Percentiles rank a stretch among this genome's conserved stretches.
These are phyloP conservation scores for Trichechus manatus DNA, from an alignment of 2,113 vertebrate species.

Conservation along the genomic window DNA sequence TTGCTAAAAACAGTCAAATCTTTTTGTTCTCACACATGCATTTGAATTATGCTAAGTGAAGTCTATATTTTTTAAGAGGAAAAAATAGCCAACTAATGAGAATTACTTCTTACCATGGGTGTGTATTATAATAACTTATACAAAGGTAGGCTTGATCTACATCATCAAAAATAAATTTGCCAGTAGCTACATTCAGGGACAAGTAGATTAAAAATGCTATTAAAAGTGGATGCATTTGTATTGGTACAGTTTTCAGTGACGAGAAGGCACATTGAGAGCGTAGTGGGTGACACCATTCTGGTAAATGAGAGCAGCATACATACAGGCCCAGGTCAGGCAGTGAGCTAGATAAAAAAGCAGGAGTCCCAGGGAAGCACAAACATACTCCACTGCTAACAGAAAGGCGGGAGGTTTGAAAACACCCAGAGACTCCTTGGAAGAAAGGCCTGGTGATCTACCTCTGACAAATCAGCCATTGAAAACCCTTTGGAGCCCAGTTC, in stretches of 20 bases:
- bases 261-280: neutral
- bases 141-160: slow-evolving; percentile 24
- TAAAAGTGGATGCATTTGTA: neutral
- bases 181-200: neutral
- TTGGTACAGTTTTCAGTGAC: neutral
- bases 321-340: neutral
- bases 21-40: neutral
- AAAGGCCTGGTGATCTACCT: neutral
- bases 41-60: slow-evolving; percentile 53
- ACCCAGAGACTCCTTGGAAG: neutral
- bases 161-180: slow-evolving; percentile 31
- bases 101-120: neutral
- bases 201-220: neutral
- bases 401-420: neutral
- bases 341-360: neutral
- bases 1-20: slow-evolving; percentile 46
- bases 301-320: neutral
- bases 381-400: neutral
- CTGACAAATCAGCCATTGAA: neutral
- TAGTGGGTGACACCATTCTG: neutral
- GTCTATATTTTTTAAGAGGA: neutral
- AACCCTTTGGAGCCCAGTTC: neutral
- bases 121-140: neutral
- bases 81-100: slow-evolving; percentile 24
- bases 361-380: neutral